Evolutionary conservation across 2,888 invertebrate genomes (phyloP).

Genomic region (Augochlorella aurata): DNA sequence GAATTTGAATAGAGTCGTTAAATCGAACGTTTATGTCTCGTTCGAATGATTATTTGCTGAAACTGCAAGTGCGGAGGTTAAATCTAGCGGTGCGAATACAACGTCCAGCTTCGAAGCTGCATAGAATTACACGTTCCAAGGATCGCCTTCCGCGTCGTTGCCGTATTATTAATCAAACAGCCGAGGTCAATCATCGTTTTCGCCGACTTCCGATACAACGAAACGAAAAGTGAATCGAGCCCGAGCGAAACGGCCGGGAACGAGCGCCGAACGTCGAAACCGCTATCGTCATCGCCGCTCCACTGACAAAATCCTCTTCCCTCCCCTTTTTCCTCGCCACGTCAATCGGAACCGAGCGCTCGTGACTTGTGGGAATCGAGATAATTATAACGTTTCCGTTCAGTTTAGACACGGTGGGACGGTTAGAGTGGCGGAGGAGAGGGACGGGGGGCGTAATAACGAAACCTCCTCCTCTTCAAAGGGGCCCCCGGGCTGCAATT

Average conservation of each 20-base stretch:
- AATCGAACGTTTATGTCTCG: too few species aligned
- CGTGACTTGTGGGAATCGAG: constrained; percentile 78
- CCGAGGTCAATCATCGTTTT: neutral
- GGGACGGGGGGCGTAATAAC: constrained; percentile 69
- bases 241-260: neutral
- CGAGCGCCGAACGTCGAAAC: neutral
- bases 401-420: constrained; percentile 73
- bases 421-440: neutral
- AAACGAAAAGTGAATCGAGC: constrained; percentile 7
- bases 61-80: too few species aligned
- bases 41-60: too few species aligned
- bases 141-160: neutral
- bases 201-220: neutral
- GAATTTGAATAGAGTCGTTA: too few species aligned
- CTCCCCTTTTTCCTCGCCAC: constrained; percentile 51
- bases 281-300: constrained; percentile 21
- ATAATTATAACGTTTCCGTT: constrained; percentile 80
- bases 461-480: constrained; percentile 74
- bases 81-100: too few species aligned
- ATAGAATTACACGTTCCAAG: neutral
- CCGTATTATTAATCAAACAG: neutral
- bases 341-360: constrained; percentile 64
- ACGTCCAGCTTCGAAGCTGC: neutral
- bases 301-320: constrained; percentile 56
- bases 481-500: constrained; percentile 78